Conservation (phyloP, 2,797 vertebrate genomes). For the Muraenolepis orangiensis region DNA sequence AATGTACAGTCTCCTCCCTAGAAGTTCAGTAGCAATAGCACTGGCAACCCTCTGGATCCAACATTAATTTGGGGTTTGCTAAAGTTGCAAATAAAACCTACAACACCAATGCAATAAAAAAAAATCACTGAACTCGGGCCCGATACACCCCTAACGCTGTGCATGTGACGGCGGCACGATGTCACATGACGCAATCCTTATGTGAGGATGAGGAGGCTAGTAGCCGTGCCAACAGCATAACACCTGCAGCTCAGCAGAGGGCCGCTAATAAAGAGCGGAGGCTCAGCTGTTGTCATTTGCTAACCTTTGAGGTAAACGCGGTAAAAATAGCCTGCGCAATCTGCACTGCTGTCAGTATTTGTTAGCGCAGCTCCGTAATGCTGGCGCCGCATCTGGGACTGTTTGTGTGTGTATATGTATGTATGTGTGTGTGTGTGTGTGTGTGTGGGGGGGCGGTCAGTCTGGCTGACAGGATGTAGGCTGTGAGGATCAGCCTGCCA, state of each 20-base stretch:
- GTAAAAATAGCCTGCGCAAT: not conserved
- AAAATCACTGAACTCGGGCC: too few species aligned
- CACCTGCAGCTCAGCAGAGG: not conserved
- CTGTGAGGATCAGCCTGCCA: too few species aligned
- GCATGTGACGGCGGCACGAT: not conserved
- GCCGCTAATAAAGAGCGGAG: not conserved
- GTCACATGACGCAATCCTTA: not conserved
- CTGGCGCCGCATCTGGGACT: not conserved
- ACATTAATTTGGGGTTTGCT: not conserved
- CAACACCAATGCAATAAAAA: not conserved
- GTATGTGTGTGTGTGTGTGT: conserved; percentile 1
- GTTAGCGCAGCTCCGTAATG: not conserved
- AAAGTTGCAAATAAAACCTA: not conserved
- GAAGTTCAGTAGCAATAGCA: too few species aligned
- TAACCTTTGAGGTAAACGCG: not conserved
- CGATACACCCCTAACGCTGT: too few species aligned
- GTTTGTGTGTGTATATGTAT: conserved; percentile 12
- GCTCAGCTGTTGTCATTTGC: not conserved
- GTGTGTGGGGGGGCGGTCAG: not conserved
- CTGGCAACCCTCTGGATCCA: too few species aligned
- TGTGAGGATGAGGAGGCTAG: not conserved
- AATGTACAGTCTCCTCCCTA: too few species aligned
- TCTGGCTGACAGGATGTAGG: too few species aligned
- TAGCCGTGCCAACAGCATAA: not conserved
- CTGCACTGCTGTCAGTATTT: not conserved